Evolutionary conservation across 2,113 vertebrate genomes (phyloP).

Genomic region (Sebastes schlegelii): DNA sequence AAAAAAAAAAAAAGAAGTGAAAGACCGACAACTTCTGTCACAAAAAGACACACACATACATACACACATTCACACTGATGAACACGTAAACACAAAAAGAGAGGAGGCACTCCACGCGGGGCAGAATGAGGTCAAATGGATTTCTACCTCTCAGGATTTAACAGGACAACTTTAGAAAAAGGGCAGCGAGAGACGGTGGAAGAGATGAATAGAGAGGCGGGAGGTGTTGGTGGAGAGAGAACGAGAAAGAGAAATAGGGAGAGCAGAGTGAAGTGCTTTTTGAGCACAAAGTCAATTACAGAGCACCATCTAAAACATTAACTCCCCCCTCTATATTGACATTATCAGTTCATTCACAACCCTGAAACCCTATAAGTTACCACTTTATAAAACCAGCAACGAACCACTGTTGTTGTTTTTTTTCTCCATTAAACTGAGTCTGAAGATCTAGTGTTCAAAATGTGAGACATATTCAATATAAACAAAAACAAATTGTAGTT

Average conservation of each 20-base stretch:
- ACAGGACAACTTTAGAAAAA: slow-evolving; percentile 59
- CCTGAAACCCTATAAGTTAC: slow-evolving; percentile 13
- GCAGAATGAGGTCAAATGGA: slow-evolving; percentile 67
- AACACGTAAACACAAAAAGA: slow-evolving; percentile 43
- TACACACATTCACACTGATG: slow-evolving; percentile 15
- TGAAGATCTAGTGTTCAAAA: not conserved
- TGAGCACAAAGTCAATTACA: slow-evolving; percentile 62
- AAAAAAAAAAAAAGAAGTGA: slow-evolving; percentile 28
- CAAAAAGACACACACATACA: slow-evolving; percentile 12
- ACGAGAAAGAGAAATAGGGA: not conserved
- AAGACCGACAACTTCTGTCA: slow-evolving; percentile 18
- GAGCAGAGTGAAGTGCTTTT: slow-evolving; percentile 51
- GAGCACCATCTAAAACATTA: slow-evolving; percentile 50
- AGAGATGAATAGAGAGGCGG: slow-evolving; percentile 23
- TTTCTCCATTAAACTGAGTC: not conserved
- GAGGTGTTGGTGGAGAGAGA: slow-evolving; percentile 28
- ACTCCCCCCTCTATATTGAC: slow-evolving; percentile 18
- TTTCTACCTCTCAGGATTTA: slow-evolving; percentile 69
- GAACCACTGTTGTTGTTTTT: not conserved
- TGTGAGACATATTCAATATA: not conserved
- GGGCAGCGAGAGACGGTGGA: slow-evolving; percentile 20
- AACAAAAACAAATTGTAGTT: not conserved
- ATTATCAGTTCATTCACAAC: slow-evolving; percentile 52
- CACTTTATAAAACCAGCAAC: slow-evolving; percentile 4
- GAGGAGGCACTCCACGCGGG: slow-evolving; percentile 39